These are phyloP conservation scores for Tragopan temminckii DNA, from an alignment of 2,797 vertebrate species.

Conservation along the genomic window DNA sequence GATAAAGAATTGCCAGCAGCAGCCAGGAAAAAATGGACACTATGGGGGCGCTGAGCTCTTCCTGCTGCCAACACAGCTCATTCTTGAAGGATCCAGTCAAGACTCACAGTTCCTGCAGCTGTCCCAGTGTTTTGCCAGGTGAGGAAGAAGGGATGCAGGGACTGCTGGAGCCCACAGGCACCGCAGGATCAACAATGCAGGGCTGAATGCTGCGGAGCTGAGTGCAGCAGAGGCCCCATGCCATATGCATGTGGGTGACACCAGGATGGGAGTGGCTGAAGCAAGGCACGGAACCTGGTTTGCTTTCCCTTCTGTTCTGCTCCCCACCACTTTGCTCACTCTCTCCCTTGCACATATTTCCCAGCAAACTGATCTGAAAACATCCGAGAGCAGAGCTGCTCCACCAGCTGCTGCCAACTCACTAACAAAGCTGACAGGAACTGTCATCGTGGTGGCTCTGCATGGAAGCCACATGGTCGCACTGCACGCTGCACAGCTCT, in stretches of 20 bases:
- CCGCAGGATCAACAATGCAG: neutral
- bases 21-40: rapidly evolving
- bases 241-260: rapidly evolving
- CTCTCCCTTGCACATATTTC: rapidly evolving
- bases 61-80: neutral
- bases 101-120: neutral
- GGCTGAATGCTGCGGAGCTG: neutral
- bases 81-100: neutral
- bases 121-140: neutral
- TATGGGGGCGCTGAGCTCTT: neutral
- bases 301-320: neutral
- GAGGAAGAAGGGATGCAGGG: neutral
- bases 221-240: neutral
- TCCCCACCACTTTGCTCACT: rapidly evolving
- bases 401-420: neutral
- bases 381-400: rapidly evolving
- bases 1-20: neutral
- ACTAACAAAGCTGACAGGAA: rapidly evolving
- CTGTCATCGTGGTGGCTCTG: neutral
- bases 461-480: neutral
- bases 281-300: rapidly evolving
- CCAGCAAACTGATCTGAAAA: neutral
- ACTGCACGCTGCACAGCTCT: neutral
- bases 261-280: rapidly evolving
- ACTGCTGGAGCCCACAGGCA: neutral